Conservation (phyloP, 2,888 invertebrate genomes). For the Ramazzottius varieornatus region DNA sequence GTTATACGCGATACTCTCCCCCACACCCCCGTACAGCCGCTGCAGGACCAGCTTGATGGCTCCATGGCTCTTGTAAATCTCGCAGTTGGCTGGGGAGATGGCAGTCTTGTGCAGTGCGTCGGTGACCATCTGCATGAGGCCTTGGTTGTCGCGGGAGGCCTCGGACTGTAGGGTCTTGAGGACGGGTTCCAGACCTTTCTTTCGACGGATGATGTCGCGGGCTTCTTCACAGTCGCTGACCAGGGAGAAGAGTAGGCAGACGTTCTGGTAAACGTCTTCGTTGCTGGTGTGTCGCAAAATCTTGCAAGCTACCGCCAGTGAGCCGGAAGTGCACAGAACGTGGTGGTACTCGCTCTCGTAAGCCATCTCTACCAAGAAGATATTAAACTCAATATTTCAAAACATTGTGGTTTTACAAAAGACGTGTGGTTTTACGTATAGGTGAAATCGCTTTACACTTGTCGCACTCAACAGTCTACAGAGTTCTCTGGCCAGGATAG, state of each 20-base stretch:
- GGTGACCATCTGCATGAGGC: not conserved
- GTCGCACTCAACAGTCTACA: too few species aligned
- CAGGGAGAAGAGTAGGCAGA: not conserved
- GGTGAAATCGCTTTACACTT: too few species aligned
- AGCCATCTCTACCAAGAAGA: not conserved
- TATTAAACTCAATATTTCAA: not conserved
- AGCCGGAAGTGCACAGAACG: not conserved
- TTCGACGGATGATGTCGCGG: not conserved
- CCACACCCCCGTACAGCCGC: not conserved
- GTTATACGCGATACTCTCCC: not conserved
- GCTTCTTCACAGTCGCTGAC: not conserved
- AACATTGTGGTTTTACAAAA: too few species aligned
- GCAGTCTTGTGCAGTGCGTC: not conserved
- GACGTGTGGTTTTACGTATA: too few species aligned
- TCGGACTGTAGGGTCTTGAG: not conserved
- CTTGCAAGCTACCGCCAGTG: not conserved
- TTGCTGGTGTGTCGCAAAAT: not conserved
- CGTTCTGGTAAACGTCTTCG: slow-evolving; percentile 1
- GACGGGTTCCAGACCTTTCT: not conserved
- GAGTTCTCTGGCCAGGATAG: too few species aligned
- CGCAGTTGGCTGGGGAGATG: not conserved
- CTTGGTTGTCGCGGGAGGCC: not conserved
- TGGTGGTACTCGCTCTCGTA: not conserved
- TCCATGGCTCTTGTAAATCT: not conserved
- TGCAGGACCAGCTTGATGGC: not conserved